phyloP scores from a whole-genome alignment of 2,113 vertebrate species.

The Mormoops blainvillei region DNA sequence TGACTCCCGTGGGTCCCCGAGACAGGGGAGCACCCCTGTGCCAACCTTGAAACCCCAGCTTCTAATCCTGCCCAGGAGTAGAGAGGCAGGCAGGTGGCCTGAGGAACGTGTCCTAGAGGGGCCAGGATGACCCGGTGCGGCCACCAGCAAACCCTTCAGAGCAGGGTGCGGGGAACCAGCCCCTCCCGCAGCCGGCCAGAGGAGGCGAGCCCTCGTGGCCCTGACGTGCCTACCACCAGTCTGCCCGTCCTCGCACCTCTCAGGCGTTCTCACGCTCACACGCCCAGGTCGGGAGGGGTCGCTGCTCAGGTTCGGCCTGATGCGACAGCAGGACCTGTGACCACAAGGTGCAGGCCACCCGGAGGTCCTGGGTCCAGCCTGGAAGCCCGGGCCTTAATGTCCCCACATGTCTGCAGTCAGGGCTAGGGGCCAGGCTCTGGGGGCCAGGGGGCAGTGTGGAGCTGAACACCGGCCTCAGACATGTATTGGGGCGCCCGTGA shows the following conservation, averaged over 20 bases:
- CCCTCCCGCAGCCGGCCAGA: too few relatives aligned
- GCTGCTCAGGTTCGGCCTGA: background rate
- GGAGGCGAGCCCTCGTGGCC: background rate
- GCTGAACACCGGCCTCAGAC: background rate
- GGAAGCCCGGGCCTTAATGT: background rate
- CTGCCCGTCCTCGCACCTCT: background rate
- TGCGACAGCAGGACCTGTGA: background rate
- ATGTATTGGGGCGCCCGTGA: background rate
- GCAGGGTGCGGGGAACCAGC: background rate
- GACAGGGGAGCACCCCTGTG: background rate
- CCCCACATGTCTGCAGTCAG: accelerated
- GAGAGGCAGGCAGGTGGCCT: background rate
- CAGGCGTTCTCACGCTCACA: background rate
- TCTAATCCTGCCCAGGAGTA: background rate
- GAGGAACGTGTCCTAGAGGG: background rate
- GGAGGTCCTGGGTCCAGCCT: background rate
- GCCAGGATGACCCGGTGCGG: background rate
- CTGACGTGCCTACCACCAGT: background rate
- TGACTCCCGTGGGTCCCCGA: background rate
- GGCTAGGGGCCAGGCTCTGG: background rate
- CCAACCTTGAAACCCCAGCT: accelerated
- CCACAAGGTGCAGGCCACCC: background rate
- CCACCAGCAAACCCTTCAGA: background rate
- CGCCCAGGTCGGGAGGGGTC: background rate
- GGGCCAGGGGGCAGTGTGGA: background rate